Evolutionary conservation across 2,113 vertebrate species (phyloP).

Genomic region (Carlito syrichta): DNA sequence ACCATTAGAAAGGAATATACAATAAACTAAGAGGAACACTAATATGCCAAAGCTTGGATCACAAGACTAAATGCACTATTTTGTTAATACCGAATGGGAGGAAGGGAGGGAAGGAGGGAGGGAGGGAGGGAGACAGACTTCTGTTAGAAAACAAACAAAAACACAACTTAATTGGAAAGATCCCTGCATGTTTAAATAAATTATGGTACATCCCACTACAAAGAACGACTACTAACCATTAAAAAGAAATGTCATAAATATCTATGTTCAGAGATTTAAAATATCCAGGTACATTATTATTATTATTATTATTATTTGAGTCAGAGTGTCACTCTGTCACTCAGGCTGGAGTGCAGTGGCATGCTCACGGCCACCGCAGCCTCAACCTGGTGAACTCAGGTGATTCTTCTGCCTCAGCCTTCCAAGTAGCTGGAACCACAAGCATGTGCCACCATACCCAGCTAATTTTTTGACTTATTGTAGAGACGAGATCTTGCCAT

Average conservation of each 20-base stretch:
- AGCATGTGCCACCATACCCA: too few species aligned
- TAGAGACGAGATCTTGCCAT: too few species aligned
- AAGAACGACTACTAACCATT: neutral
- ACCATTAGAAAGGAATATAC: neutral
- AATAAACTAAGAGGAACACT: neutral
- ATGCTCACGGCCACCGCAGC: too few species aligned
- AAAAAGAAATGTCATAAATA: neutral
- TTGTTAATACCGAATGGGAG: neutral
- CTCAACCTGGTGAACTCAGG: too few species aligned
- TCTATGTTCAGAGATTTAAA: neutral
- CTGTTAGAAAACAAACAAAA: neutral
- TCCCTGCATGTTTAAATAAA: neutral
- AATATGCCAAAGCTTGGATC: neutral
- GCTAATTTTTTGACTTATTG: too few species aligned
- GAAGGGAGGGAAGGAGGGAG: too few species aligned
- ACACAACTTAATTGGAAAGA: conserved; percentile 13
- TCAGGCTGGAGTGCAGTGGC: too few species aligned
- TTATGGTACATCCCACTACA: neutral
- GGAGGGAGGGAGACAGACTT: neutral
- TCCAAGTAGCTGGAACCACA: too few species aligned
- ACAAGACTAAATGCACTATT: neutral
- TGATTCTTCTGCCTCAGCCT: too few species aligned
- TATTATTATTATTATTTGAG: too few species aligned
- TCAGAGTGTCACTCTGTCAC: too few species aligned
- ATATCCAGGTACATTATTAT: neutral